Evolutionary conservation across 1,140 invertebrate genomes (phyloP).

Genomic region (Polypedilum vanderplanki): DNA sequence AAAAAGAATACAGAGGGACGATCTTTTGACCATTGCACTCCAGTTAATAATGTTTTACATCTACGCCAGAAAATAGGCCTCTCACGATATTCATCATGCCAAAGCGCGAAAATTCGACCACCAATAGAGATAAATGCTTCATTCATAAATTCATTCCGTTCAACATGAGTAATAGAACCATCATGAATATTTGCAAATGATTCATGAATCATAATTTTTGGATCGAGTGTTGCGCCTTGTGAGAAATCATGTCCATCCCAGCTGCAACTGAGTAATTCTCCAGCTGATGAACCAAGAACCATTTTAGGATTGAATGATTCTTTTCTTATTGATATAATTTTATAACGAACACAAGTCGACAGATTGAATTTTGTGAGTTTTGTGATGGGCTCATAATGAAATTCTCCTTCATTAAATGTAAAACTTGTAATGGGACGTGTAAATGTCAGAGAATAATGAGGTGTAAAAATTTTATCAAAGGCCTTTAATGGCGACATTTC

Average conservation of each 20-base stretch:
- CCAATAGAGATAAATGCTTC: slow-evolving; percentile 52
- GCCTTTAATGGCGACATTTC: slow-evolving; percentile 51
- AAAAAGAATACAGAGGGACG: slow-evolving; percentile 48
- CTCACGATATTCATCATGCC: slow-evolving; percentile 47
- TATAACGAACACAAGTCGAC: slow-evolving; percentile 34
- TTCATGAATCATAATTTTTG: slow-evolving; percentile 46
- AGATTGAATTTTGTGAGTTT: slow-evolving; percentile 34
- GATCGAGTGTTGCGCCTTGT: slow-evolving; percentile 41
- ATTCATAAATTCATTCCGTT: slow-evolving; percentile 50
- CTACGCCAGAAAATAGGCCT: slow-evolving; percentile 50
- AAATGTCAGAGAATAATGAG: slow-evolving; percentile 50
- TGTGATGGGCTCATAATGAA: slow-evolving; percentile 38
- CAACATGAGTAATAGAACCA: slow-evolving; percentile 51
- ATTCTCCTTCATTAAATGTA: slow-evolving; percentile 31
- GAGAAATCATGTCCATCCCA: slow-evolving; percentile 47
- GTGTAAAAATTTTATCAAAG: slow-evolving; percentile 52
- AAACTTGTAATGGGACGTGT: slow-evolving; percentile 44
- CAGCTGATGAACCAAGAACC: slow-evolving; percentile 30
- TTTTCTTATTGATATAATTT: slow-evolving; percentile 32
- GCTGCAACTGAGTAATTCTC: slow-evolving; percentile 37
- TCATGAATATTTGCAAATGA: slow-evolving; percentile 53
- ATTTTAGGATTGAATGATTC: slow-evolving; percentile 9
- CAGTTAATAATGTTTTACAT: slow-evolving; percentile 46
- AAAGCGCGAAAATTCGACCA: slow-evolving; percentile 52
- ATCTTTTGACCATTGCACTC: slow-evolving; percentile 47